Evolutionary conservation across 2,113 vertebrate genomes (phyloP), one percentile per base, ranked within the genome.

Genomic region (Pseudois nayaur): DNA sequence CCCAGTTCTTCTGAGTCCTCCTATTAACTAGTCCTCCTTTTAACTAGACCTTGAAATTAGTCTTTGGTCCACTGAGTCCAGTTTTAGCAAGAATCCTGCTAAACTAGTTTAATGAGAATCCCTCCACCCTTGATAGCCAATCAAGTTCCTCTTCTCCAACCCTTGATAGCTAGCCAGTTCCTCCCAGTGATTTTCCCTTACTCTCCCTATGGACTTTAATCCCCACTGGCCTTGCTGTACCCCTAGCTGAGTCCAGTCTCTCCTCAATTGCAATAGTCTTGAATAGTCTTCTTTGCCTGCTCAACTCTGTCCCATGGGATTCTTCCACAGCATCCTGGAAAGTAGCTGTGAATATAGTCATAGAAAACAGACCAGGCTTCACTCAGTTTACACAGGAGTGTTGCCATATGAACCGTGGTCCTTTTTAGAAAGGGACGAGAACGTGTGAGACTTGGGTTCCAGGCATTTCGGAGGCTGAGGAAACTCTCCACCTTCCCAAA

Each of bases 181-280:
- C 15, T 74, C 43, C 60, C 5, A 25, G n/a, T 54, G 10, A 79
- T 31, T 91, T 74, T 29, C 60, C 15, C 5, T 50, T 40, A 14
- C 16, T 25, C 87, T 27, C n/a, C 10, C 14, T 9, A 5, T 5
- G 7, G 50, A 23, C 45, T 60, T 3, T 29, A 27, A 8, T 2
- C 12, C 31, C 43, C 54, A 19, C 43, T 40, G 19, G 33, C 21
- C 57, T 40, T 25, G 15, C 4, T 27, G 2, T 6, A 5, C 15
- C 45, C 16, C 0, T 1, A 29, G 40, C 1, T 29, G n/a, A 45
- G 6, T 23, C 74, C 31, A 21, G 5, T 17, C 45, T 74, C 29
- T 81, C 71, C 29, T 21, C 5, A 2, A 3, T 25, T 4, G 23
- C 27, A 7, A 4, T 0, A 17, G 19, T 33, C 54, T 19, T 2